Evolutionary conservation across 2,113 vertebrate species (phyloP), one percentile per base, ranked within the genome.

Genomic region (Clarias gariepinus): DNA sequence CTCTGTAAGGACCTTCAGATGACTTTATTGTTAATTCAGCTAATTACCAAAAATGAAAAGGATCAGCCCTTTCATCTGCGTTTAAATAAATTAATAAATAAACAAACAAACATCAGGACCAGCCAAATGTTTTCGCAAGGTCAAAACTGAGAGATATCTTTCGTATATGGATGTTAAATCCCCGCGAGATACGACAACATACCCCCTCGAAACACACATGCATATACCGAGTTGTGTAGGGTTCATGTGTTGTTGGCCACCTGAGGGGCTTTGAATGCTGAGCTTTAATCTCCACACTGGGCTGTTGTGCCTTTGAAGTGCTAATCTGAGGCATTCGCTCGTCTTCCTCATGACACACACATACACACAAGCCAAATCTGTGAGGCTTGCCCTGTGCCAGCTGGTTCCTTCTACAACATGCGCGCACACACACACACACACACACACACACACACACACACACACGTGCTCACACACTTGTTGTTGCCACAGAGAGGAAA

Each of bases 271-370:
- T 95, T 95, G 93, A 95, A 91, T 71, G 90, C 85, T 92, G 93
- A 3, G 94, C 94, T 95, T 95, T 95, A 95, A 95, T 95, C 95
- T 95, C 90, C 21, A 86, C 89, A 85, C 90, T 90, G 91, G 89
- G 91, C 89, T 82, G 83, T 89, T 82, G 88, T 69, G 87, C 91
- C 91, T 95, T 95, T 95, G 94, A 95, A 95, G 94, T 94, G 93
- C 90, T 94, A 94, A 95, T 92, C 90, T 87, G 87, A 52, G 88
- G 89, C 90, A 88, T 91, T 63, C 83, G 36, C 81, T 23, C 90
- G 91, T 86, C 53, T 89, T 81, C 84, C 77, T 79, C 86, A 85
- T 83, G 63, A 80, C 83, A 88, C 55, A 63, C 57, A 83, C 73
- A 89, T 79, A 83, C 80, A 88, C 85, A 86, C 68, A 82, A 61